Evolutionary conservation across 2,888 invertebrate species (phyloP).

Genomic region (Campopleginae sp.): DNA sequence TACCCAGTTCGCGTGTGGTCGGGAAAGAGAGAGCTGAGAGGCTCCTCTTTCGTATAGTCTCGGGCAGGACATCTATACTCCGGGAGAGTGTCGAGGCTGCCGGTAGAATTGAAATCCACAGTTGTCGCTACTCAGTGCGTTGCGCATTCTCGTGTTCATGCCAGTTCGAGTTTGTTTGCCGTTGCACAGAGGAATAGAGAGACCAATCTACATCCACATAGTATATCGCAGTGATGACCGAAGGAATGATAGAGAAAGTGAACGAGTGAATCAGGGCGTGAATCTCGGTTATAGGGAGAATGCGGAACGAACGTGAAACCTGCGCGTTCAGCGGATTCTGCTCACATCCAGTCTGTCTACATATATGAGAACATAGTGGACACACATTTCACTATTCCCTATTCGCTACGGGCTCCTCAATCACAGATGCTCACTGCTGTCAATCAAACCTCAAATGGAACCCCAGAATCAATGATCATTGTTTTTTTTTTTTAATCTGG

Average conservation of each 20-base stretch:
- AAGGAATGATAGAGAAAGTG: conserved; percentile 56
- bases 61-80: conserved; percentile 34
- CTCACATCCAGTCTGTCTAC: background rate
- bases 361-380: conserved; percentile 28
- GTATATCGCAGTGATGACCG: conserved; percentile 33
- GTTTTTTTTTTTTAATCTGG: background rate
- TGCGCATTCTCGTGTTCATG: conserved; percentile 51
- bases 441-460: background rate
- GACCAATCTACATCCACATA: conserved; percentile 3
- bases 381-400: conserved; percentile 27
- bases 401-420: background rate
- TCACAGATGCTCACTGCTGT: background rate
- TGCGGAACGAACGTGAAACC: conserved; percentile 28
- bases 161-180: conserved; percentile 48
- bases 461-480: background rate
- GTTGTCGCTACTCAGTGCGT: conserved; percentile 41
- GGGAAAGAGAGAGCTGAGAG: background rate
- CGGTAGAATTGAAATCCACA: conserved; percentile 59
- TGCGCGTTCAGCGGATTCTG: conserved; percentile 44
- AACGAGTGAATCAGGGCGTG: conserved; percentile 49
- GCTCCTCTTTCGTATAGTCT: conserved; percentile 15
- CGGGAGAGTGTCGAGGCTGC: conserved; percentile 41
- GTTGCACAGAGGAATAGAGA: conserved; percentile 35
- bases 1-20: conserved; percentile 9
- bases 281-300: conserved; percentile 39